phyloP scores from a whole-genome alignment of 2,888 invertebrate species.

The Dasysyrphus tricinctus region DNA sequence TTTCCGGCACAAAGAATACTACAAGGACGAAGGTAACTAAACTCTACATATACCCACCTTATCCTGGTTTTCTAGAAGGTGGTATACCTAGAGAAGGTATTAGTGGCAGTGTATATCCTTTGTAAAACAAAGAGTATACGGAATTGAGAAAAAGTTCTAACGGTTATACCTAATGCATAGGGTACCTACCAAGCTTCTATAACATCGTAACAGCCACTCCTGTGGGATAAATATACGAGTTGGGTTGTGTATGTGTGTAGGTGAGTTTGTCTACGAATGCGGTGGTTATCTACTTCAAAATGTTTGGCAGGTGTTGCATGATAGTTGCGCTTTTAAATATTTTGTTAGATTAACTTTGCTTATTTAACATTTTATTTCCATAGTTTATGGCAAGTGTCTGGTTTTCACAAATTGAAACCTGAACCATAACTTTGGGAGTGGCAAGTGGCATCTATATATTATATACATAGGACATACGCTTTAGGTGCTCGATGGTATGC shows the following conservation, averaged over 20 bases:
- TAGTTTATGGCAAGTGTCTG: slow-evolving; percentile 18
- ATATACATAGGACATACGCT: no score
- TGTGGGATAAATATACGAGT: slow-evolving; percentile 11
- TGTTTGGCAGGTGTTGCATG: slow-evolving; percentile 45
- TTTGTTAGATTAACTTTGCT: slow-evolving; percentile 39
- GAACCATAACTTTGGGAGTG: background rate
- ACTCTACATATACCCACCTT: background rate
- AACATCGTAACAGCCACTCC: slow-evolving; percentile 17
- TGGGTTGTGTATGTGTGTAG: background rate
- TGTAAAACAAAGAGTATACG: slow-evolving; percentile 24
- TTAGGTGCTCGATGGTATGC: background rate
- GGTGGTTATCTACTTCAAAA: slow-evolving; percentile 19
- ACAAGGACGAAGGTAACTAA: slow-evolving; percentile 11
- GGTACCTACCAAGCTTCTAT: background rate
- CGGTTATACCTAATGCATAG: background rate
- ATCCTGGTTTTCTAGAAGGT: slow-evolving; percentile 4
- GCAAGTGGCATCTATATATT: background rate
- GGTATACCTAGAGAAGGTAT: background rate
- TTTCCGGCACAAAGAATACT: slow-evolving; percentile 23
- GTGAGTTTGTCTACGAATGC: background rate
- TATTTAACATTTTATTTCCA: slow-evolving; percentile 32
- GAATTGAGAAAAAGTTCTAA: slow-evolving; percentile 21
- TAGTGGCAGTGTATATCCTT: slow-evolving; percentile 21
- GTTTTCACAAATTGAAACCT: slow-evolving; percentile 8
- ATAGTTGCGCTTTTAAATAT: slow-evolving; percentile 39